Base-by-base conservation (phyloP, 2,888 invertebrate species). In the Dioctria rufipes region DNA sequence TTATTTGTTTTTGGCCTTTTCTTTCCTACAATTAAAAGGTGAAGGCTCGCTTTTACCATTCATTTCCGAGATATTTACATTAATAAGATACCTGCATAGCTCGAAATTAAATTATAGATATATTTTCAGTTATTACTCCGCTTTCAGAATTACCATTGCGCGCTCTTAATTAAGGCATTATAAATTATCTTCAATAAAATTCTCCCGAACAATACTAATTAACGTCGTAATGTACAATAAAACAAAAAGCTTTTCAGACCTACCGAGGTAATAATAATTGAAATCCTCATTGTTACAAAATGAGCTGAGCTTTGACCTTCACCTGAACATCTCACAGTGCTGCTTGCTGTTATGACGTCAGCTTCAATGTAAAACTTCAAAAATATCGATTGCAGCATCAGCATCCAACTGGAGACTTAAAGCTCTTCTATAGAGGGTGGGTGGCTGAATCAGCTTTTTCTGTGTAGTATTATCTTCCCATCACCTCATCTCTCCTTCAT, bases 371-470 rank as follows among this genome's bases (percentile, higher is more conserved):
- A 25, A 25, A 37, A 6, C n/a, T 25, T 39, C 11, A 61, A 61
- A 61, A 61, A 39, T 61, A 61, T 61, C 61, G 61, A 61, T 61
- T 61, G 61, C 61, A 61, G 39, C 61, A 61, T 61, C 61, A 61
- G 61, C 61, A 39, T 61, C 39, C 37, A 25, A n/a, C 25, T 4
- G 5, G 5, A 61, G 6, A 61, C 4, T 39, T 8, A 61, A 61
- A 61, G 61, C 37, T 61, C 61, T 11, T 25, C 61, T 25, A 25
- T 25, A n/a, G 39, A 39, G 61, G n/a, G 11, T 60, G 13, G 25
- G 25, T 11, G n/a, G 61, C 3, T 61, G 37, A 37, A 39, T 61
- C 61, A 61, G 39, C 2, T 54, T 54, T 54, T 25, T 25, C 1
- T 25, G 25, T 25, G 25, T 25, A 25, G 25, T 25, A 25, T 25